A percentile compares a stretch with the other conserved stretches of the same genome.
Evolutionary conservation across 2,888 invertebrate genomes (phyloP).

Genomic region (Drosophila basisetae): DNA sequence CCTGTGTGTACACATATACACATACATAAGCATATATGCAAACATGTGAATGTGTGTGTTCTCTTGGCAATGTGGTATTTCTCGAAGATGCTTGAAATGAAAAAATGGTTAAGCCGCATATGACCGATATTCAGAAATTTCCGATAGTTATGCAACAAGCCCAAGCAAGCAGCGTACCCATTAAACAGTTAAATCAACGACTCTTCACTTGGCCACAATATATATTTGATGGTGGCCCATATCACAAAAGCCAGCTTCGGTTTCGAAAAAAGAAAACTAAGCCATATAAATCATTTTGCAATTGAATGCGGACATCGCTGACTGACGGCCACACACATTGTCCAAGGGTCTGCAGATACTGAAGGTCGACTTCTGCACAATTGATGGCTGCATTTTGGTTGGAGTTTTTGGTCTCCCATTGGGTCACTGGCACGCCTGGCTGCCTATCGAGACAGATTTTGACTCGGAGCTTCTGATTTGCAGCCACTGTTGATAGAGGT

Average conservation of each 20-base stretch:
- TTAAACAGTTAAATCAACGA: slow-evolving; percentile 22
- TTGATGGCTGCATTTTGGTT: slow-evolving; percentile 26
- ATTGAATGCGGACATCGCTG: slow-evolving; percentile 68
- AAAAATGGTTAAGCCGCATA: slow-evolving; percentile 23
- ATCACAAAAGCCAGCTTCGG: slow-evolving; percentile 31
- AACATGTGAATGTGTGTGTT: slow-evolving; percentile 20
- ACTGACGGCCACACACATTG: slow-evolving; percentile 23
- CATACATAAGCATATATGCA: slow-evolving; percentile 4
- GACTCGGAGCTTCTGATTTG: neutral
- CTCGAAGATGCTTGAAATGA: slow-evolving; percentile 32
- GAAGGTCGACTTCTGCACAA: slow-evolving; percentile 18
- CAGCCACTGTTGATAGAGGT: neutral
- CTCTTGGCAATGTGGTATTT: slow-evolving; percentile 32
- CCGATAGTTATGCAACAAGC: slow-evolving; percentile 10
- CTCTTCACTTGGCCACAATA: slow-evolving; percentile 2
- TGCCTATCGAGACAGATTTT: neutral
- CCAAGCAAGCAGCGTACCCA: neutral
- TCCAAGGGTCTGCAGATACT: slow-evolving; percentile 1
- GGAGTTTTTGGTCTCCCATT: neutral
- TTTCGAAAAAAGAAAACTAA: slow-evolving; percentile 63
- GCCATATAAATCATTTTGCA: slow-evolving; percentile 84
- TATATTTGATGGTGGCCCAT: neutral
- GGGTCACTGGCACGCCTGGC: slow-evolving; percentile 8
- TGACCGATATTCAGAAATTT: slow-evolving; percentile 31
- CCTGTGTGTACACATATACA: slow-evolving; percentile 2